Evolutionary conservation across 2,888 invertebrate genomes (phyloP).

Genomic region (Sisyra terminalis): DNA sequence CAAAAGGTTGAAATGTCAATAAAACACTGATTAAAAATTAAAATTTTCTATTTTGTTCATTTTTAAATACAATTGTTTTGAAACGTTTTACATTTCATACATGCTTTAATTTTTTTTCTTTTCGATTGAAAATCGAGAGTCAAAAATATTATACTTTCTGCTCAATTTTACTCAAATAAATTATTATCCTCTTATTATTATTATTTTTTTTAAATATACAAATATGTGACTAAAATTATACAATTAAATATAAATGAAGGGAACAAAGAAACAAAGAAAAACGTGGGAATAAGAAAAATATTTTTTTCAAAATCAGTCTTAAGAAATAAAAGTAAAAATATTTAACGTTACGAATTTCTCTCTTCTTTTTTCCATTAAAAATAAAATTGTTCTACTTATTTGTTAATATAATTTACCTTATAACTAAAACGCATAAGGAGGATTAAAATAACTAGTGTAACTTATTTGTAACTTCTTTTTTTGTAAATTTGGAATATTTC

Average conservation of each 20-base stretch:
- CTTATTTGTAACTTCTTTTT: neutral
- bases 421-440: neutral
- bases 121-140: too few relatives aligned
- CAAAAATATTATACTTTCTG: too few relatives aligned
- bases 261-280: neutral
- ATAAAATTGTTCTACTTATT: neutral
- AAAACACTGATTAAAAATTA: too few relatives aligned
- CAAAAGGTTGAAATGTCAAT: too few relatives aligned
- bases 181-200: too few relatives aligned
- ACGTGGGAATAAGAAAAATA: neutral
- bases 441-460: neutral
- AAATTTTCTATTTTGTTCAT: too few relatives aligned
- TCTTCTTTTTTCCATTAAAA: neutral
- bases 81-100: too few relatives aligned
- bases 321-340: neutral
- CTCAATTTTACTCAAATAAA: too few relatives aligned
- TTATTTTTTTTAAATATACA: too few relatives aligned
- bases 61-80: too few relatives aligned
- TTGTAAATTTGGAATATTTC: slow-evolving; percentile 1
- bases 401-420: neutral
- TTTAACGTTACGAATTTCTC: neutral
- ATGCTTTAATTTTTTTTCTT: too few relatives aligned
- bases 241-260: neutral
- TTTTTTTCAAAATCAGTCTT: neutral
- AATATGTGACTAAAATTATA: too few relatives aligned